Evolutionary conservation across 1,140 invertebrate genomes (phyloP).

Genomic region (Arctopsyche grandis): DNA sequence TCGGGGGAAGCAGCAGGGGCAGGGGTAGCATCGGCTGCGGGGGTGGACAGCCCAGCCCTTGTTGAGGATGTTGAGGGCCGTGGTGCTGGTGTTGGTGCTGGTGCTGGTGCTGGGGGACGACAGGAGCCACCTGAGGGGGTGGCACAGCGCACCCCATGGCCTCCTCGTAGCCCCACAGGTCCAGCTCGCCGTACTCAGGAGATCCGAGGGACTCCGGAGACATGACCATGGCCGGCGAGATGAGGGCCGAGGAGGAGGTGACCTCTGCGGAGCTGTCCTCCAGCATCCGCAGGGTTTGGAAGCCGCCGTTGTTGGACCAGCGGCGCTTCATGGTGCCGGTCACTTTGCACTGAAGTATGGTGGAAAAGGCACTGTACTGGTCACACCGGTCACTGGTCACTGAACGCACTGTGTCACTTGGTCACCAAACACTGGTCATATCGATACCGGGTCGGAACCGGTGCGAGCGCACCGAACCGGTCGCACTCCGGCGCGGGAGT

Average conservation of each 20-base stretch:
- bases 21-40: slow-evolving; percentile 59
- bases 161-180: slow-evolving; percentile 80
- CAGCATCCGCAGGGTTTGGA: slow-evolving; percentile 70
- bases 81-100: slow-evolving; percentile 57
- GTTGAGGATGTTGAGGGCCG: slow-evolving; percentile 57
- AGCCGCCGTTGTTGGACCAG: slow-evolving; percentile 75
- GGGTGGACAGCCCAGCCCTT: slow-evolving; percentile 58
- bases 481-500: slow-evolving; percentile 43
- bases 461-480: slow-evolving; percentile 33
- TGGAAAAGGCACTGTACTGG: neutral
- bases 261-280: slow-evolving; percentile 81
- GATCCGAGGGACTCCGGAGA: slow-evolving; percentile 75
- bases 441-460: slow-evolving; percentile 15
- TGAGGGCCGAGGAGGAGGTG: slow-evolving; percentile 74
- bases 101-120: slow-evolving; percentile 56
- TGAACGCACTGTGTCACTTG: neutral
- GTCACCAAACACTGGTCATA: neutral
- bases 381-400: neutral
- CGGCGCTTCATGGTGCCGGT: slow-evolving; percentile 70
- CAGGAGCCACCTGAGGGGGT: slow-evolving; percentile 59
- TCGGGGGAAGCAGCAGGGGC: slow-evolving; percentile 64
- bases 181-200: slow-evolving; percentile 78
- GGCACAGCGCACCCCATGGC: slow-evolving; percentile 62
- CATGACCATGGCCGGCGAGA: slow-evolving; percentile 71
- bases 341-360: too few species aligned